Conservation (phyloP, 1,140 invertebrate genomes). For the Philotrypesis tridentata region DNA sequence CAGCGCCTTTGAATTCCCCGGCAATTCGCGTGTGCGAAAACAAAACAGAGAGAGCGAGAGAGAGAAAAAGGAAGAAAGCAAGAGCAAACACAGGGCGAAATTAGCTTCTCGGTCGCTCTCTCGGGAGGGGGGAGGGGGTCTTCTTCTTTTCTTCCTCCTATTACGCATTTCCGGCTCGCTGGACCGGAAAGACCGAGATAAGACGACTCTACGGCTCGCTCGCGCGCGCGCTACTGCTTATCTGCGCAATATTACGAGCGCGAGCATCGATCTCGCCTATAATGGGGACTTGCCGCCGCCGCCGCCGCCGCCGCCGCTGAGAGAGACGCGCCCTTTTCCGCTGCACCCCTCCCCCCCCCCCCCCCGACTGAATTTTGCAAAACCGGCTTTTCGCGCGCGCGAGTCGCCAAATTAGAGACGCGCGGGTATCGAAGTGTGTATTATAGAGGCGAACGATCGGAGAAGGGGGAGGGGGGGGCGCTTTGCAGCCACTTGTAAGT, state of each 20-base stretch:
- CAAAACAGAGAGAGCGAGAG: conserved; percentile 6
- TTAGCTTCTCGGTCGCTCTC: conserved; percentile 28
- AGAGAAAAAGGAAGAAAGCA: conserved; percentile 12
- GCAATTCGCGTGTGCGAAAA: neutral
- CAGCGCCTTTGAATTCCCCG: neutral
- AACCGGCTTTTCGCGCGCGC: neutral
- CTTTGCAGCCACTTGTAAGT: conserved; percentile 36
- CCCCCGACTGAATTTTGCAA: neutral
- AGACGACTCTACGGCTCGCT: conserved; percentile 55
- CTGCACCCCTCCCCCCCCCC: neutral
- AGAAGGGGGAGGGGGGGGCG: neutral
- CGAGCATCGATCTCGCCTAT: conserved; percentile 22
- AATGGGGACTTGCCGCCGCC: neutral
- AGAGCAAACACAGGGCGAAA: conserved; percentile 46
- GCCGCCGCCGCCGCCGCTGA: too few relatives aligned
- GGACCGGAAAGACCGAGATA: conserved; percentile 73
- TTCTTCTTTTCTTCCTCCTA: conserved; percentile 64
- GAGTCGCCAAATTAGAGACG: neutral
- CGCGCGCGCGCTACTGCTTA: conserved; percentile 16
- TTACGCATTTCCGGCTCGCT: conserved; percentile 73
- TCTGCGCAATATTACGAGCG: conserved; percentile 45
- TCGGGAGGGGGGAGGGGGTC: too few relatives aligned
- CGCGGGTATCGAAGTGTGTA: too few relatives aligned
- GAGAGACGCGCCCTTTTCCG: too few relatives aligned
- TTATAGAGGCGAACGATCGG: conserved; percentile 29